Percentiles rank a stretch among this genome's conserved stretches.
These are phyloP conservation scores for Acrocephalus arundinaceus DNA, from an alignment of 2,113 vertebrate genomes.

Conservation along the genomic window DNA sequence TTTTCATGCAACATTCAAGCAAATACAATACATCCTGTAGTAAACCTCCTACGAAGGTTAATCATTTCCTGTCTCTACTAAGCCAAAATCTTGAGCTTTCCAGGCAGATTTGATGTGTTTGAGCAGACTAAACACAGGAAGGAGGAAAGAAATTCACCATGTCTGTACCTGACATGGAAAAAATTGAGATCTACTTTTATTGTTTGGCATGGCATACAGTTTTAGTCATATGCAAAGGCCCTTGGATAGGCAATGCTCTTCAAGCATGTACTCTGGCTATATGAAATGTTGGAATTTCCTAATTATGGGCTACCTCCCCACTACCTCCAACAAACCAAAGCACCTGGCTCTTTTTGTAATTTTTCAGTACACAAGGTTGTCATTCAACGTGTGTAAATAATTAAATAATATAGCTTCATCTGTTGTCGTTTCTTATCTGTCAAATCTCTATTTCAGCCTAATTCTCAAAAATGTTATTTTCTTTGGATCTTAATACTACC, in stretches of 20 bases:
- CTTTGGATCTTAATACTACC: not conserved
- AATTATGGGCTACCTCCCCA: not conserved
- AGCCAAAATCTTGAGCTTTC: not conserved
- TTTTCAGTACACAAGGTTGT: not conserved
- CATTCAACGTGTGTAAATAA: not conserved
- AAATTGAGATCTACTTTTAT: not conserved
- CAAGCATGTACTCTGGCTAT: not conserved
- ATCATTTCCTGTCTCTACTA: not conserved
- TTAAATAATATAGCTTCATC: not conserved
- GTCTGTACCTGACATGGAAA: not conserved
- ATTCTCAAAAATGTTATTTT: not conserved
- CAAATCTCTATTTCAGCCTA: not conserved
- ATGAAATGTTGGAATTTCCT: not conserved
- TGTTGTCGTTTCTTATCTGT: not conserved
- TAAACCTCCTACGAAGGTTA: not conserved
- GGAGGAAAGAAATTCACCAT: not conserved
- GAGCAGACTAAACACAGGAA: not conserved
- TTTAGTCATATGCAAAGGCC: not conserved
- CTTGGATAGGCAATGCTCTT: not conserved
- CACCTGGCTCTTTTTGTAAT: not conserved
- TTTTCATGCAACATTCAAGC: conserved; percentile 32
- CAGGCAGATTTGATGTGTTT: not conserved
- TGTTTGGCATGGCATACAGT: not conserved
- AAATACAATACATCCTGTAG: not conserved
- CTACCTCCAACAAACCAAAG: not conserved